Base-by-base conservation (phyloP, 2,888 invertebrate genomes). In the Nephrotoma guestfalica region DNA sequence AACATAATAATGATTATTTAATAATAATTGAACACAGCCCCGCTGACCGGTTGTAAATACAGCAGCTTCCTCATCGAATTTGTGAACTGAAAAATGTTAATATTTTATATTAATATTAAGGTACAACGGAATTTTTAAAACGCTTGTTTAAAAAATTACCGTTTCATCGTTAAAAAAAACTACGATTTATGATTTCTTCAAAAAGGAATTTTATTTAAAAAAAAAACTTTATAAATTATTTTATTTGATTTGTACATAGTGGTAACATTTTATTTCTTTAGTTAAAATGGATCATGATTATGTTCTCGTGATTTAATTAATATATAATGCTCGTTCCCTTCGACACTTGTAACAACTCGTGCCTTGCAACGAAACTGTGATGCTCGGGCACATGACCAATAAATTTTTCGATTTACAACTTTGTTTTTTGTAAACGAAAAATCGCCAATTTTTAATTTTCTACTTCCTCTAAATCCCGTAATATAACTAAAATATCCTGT, bases 321-420 rank as follows among this genome's bases (percentile, higher is more conserved):
- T 45, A 91, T 90, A 88, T 91, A 91, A 51, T 91, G 90, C n/a
- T 89, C 89, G 86, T 87, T 88, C 18, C 89, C 89, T 86, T 91
- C 90, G 88, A 90, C 89, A 85, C 91, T 89, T 45, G 91, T 91
- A 13, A 92, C 91, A 86, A 91, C 91, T 41, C 92, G 90, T 47
- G 92, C 92, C 89, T 92, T 92, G 88, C 92, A 92, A 88, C 91
- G 92, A 88, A 91, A 91, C 3, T 91, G 89, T 40, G 91, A 91
- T 86, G 92, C 92, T 41, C 91, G 90, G 11, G 92, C 92, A 88
- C 92, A 92, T 6, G 91, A 91, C 92, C 92, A 92, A 89, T 92
- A 92, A 0, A 91, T 91, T 88, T 91, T 91, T 41, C 88, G 85
- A 4, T 91, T 91, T 1, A 90, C 89, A 4, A 90, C 89, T 88